These are phyloP conservation scores for Ephialtes manifestator DNA, from an alignment of 2,888 invertebrate genomes.

Conservation along the genomic window DNA sequence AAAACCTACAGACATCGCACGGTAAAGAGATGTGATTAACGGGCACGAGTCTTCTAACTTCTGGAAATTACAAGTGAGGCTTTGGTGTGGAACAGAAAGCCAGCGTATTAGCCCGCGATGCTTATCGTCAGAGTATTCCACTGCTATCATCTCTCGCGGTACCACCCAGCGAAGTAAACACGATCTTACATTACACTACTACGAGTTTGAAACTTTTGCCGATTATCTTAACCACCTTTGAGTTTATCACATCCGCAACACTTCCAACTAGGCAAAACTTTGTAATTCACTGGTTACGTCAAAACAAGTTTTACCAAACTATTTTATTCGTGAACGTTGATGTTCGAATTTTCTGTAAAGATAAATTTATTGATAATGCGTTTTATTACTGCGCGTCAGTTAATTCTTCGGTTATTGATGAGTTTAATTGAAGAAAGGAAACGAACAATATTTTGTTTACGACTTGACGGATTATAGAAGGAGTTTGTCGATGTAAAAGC, in stretches of 20 bases:
- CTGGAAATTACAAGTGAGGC: conserved; percentile 39
- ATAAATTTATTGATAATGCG: neutral
- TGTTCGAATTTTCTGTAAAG: neutral
- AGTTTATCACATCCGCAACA: conserved; percentile 30
- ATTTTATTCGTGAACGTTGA: neutral
- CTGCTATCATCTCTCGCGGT: neutral
- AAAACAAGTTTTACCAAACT: neutral
- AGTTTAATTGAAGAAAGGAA: neutral
- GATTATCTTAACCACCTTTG: neutral
- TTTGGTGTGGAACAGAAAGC: neutral
- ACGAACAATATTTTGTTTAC: neutral
- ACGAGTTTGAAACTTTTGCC: conserved; percentile 22
- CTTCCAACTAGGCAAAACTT: conserved; percentile 17
- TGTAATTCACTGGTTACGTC: neutral
- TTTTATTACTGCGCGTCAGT: neutral
- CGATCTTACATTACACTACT: conserved; percentile 25
- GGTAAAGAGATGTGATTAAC: conserved; percentile 21
- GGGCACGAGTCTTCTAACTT: conserved; percentile 30
- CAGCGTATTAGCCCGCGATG: neutral
- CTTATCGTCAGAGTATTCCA: conserved; percentile 5
- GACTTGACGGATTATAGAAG: conserved; percentile 2
- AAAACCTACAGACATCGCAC: neutral
- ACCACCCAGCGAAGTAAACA: conserved; percentile 19
- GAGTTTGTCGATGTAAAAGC: conserved; percentile 61
- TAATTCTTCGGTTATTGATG: neutral